A percentile compares a stretch with the other conserved stretches of the same genome.
phyloP scores from a whole-genome alignment of 2,888 invertebrate species.

The Leucozona laternaria region DNA sequence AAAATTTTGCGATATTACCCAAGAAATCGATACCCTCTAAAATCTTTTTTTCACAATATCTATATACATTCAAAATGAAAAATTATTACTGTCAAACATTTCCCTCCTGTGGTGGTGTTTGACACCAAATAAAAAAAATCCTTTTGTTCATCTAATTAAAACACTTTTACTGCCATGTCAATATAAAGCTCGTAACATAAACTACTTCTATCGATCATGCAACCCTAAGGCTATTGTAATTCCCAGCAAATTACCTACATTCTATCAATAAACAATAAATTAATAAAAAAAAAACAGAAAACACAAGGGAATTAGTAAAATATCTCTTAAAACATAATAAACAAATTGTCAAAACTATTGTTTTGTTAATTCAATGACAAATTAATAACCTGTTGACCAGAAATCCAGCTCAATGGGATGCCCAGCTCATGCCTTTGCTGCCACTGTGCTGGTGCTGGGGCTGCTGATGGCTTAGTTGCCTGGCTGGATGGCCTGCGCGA shows the following conservation, averaged over 20 bases:
- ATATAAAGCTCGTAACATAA: conserved; percentile 16
- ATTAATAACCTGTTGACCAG: conserved; percentile 63
- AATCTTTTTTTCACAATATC: no score
- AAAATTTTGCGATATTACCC: not conserved
- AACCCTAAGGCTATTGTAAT: conserved; percentile 11
- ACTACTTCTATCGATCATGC: conserved; percentile 10
- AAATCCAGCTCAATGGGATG: conserved; percentile 43
- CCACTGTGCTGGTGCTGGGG: not conserved
- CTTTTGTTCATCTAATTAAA: conserved; percentile 28
- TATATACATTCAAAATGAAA: not conserved
- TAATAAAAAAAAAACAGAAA: not conserved
- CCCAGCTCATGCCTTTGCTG: conserved; percentile 3
- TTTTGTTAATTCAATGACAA: conserved; percentile 58
- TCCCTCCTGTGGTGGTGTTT: conserved; percentile 22
- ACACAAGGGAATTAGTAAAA: conserved; percentile 31
- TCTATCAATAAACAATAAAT: conserved; percentile 31
- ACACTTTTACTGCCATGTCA: conserved; percentile 35
- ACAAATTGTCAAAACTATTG: conserved; percentile 65
- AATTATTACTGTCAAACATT: not conserved
- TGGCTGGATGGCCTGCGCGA: not conserved
- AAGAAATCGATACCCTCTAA: not conserved
- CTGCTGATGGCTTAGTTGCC: not conserved
- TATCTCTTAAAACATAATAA: conserved; percentile 28
- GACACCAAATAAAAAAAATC: not conserved
- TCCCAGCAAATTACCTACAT: conserved; percentile 34